Evolutionary conservation across 2,888 invertebrate genomes (phyloP).

Genomic region (Fragum fragum): DNA sequence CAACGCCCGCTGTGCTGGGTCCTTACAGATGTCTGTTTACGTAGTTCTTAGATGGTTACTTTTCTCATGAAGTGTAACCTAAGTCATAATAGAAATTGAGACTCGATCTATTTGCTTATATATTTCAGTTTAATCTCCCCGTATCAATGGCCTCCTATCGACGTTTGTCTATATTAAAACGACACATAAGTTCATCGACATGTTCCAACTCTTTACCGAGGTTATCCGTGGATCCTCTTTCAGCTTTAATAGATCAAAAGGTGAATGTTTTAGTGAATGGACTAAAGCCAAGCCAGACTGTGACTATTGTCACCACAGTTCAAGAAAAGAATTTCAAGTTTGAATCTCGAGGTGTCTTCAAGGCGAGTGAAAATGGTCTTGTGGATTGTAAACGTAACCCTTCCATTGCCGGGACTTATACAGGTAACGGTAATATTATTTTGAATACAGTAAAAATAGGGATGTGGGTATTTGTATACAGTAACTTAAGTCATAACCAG

Average conservation of each 20-base stretch:
- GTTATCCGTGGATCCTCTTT: neutral
- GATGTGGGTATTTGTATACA: too few species aligned
- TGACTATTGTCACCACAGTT: conserved; percentile 17
- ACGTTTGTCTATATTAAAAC: neutral
- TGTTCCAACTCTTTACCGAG: neutral
- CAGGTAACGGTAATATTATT: too few species aligned
- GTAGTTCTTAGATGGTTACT: too few species aligned
- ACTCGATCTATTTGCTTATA: too few species aligned
- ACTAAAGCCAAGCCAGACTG: conserved; percentile 11
- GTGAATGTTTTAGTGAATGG: conserved; percentile 21
- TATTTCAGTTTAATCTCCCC: neutral
- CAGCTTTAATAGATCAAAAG: conserved; percentile 26
- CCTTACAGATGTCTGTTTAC: too few species aligned
- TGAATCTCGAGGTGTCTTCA: conserved; percentile 32
- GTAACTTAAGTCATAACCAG: too few species aligned
- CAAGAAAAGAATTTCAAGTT: conserved; percentile 28
- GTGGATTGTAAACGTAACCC: conserved; percentile 7
- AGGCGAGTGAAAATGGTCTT: conserved; percentile 12
- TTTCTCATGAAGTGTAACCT: too few species aligned
- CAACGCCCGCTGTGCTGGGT: too few species aligned
- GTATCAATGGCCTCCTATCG: neutral
- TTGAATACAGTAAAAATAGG: too few species aligned
- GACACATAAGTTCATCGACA: neutral
- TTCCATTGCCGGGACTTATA: conserved; percentile 26
- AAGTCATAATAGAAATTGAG: too few species aligned